Conservation (phyloP, 2,888 invertebrate species). For the Dynastes maya region DNA sequence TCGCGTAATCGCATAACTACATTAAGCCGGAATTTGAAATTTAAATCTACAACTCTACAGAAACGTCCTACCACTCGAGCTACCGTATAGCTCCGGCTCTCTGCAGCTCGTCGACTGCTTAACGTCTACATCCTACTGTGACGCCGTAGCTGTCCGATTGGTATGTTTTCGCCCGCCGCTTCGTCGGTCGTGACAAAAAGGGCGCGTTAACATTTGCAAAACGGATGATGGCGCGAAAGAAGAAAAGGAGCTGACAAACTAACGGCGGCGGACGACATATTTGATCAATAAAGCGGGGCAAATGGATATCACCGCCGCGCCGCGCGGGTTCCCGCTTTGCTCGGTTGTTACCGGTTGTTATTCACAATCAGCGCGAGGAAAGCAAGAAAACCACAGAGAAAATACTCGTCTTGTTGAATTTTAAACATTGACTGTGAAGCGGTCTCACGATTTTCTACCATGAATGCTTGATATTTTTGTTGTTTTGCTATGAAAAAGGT, state of each 20-base stretch:
- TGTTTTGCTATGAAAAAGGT: too few relatives aligned
- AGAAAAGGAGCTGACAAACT: conserved; percentile 40
- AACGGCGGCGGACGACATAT: conserved; percentile 38
- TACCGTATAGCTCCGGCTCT: neutral
- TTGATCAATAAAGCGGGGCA: conserved; percentile 48
- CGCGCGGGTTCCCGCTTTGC: neutral
- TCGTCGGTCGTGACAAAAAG: conserved; percentile 14
- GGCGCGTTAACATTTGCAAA: conserved; percentile 37
- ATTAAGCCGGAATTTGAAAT: conserved; percentile 30
- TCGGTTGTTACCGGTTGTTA: conserved; percentile 16
- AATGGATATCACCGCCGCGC: conserved; percentile 45
- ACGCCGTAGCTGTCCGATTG: neutral
- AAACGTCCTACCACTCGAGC: neutral
- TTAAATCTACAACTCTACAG: conserved; percentile 19
- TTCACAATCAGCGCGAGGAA: neutral
- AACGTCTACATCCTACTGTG: conserved; percentile 11
- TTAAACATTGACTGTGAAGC: too few relatives aligned
- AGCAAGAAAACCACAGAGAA: too few relatives aligned
- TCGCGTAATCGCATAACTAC: conserved; percentile 30
- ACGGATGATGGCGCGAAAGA: conserved; percentile 45
- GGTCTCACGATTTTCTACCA: too few relatives aligned
- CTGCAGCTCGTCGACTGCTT: neutral
- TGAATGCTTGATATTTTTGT: too few relatives aligned
- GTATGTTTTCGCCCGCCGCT: conserved; percentile 4
- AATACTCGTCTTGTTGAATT: too few relatives aligned